These are phyloP conservation scores for Micrastur ruficollis DNA, from an alignment of 2,797 vertebrate genomes.

Conservation along the genomic window DNA sequence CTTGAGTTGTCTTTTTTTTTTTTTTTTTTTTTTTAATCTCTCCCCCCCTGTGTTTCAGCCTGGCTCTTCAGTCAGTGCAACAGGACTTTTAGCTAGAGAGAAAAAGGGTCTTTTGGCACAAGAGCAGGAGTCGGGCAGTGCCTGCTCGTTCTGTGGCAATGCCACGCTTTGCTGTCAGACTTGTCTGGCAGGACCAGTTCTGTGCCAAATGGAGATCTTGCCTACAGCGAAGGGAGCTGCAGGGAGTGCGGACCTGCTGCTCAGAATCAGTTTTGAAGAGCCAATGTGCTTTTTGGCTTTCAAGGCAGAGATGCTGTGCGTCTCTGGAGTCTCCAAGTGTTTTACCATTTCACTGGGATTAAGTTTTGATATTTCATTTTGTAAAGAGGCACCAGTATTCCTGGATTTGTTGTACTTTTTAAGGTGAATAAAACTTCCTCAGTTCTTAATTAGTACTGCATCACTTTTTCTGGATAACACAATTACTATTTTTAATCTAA, in stretches of 20 bases:
- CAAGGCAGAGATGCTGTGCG: not conserved
- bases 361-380: not conserved
- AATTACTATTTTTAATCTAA: not conserved
- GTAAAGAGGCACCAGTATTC: not conserved
- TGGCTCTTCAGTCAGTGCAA: not conserved
- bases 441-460: not conserved
- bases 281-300: not conserved
- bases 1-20: not conserved
- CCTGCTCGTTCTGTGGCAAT: not conserved
- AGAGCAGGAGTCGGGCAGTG: not conserved
- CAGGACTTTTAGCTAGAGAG: not conserved
- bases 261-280: not conserved
- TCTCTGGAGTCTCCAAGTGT: not conserved
- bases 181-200: not conserved
- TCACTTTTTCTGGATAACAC: not conserved
- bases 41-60: not conserved
- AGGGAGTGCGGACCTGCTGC: not conserved
- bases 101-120: not conserved
- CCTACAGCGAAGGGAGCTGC: not conserved
- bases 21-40: not conserved
- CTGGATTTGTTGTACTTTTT: not conserved
- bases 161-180: not conserved
- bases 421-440: not conserved
- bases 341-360: not conserved
- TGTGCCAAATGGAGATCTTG: not conserved